Evolutionary conservation across 2,888 invertebrate species (phyloP), one percentile per base, ranked within the genome.

Genomic region (Ichneumon xanthorius): DNA sequence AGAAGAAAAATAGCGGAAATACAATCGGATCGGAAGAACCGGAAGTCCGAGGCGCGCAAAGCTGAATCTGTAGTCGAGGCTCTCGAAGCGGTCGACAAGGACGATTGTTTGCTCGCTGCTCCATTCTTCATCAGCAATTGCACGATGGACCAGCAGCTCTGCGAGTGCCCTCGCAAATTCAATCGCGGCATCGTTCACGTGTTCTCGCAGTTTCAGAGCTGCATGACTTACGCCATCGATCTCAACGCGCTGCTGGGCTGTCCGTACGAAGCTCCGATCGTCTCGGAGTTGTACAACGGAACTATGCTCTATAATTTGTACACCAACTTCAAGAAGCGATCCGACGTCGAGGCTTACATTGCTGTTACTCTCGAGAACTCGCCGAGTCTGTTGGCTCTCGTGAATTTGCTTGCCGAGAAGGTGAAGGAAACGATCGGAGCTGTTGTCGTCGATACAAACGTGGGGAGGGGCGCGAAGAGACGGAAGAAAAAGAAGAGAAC

Each of bases 251-350:
- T 97, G 55, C 95, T 97, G 73, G 94, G 95, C 80, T 94, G 93
- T 81, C 96, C 96, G 0, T 96, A 96, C 90, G 91, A 94, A 50
- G 93, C 94, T 87, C 95, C 96, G 58, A 94, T 94, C 53, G 95
- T 96, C 90, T 95, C 95, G n/a, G 95, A 96, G 89, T 94, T 96
- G 85, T 97, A 95, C 88, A 96, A 97, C 93, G 97, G 97, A 0
- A 96, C 97, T 0, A 96, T 97, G 93, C 92, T 97, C 0, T 97
- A 97, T 89, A 97, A 97, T 94, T 93, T 97, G 37, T 96, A 96
- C 82, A 93, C 94, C 40, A 95, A 96, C 93, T 94, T 97, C 70
- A 95, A 95, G 84, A 95, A 94, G 86, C 95, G 96, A 30, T 86
- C 91, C 0, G 95, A 96, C 89, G 94, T 96, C 0, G 92, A 94